These are phyloP conservation scores for Aulostomus chinensis DNA, from an alignment of 2,797 vertebrate species.

Conservation along the genomic window DNA sequence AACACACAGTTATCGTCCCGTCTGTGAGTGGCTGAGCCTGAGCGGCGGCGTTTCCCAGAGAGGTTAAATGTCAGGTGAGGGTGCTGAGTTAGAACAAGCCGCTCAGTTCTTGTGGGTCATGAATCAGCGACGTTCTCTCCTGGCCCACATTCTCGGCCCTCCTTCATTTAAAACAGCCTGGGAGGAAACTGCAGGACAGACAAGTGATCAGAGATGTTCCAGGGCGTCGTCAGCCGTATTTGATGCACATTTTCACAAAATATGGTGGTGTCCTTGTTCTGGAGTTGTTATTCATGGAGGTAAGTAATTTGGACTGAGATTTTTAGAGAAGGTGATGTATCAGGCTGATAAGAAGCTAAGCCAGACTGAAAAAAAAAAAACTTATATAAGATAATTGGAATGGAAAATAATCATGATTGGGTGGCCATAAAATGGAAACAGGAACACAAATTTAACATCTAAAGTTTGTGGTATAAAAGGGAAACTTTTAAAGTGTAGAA, in stretches of 20 bases:
- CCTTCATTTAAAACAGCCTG: background rate
- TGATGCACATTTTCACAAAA: too few relatives aligned
- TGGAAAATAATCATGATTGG: too few relatives aligned
- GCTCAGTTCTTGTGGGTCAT: too few relatives aligned
- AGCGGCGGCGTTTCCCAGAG: slow-evolving; percentile 33
- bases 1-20: slow-evolving; percentile 21
- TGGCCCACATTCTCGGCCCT: background rate
- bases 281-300: slow-evolving; percentile 2
- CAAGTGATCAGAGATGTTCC: slow-evolving; percentile 39
- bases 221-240: too few relatives aligned
- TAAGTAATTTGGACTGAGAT: too few relatives aligned
- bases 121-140: slow-evolving; percentile 26
- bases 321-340: slow-evolving; percentile 2
- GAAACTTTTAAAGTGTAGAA: too few relatives aligned
- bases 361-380: too few relatives aligned
- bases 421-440: too few relatives aligned
- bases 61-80: slow-evolving; percentile 20
- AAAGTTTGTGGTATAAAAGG: too few relatives aligned
- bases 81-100: slow-evolving; percentile 39
- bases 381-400: too few relatives aligned
- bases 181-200: slow-evolving; percentile 13
- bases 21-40: slow-evolving; percentile 24
- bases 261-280: slow-evolving; percentile 1
- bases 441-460: too few relatives aligned
- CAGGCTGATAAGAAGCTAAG: too few relatives aligned